Base-by-base conservation (phyloP, 2,113 vertebrate genomes). In the Microcebus ravelobensis region DNA sequence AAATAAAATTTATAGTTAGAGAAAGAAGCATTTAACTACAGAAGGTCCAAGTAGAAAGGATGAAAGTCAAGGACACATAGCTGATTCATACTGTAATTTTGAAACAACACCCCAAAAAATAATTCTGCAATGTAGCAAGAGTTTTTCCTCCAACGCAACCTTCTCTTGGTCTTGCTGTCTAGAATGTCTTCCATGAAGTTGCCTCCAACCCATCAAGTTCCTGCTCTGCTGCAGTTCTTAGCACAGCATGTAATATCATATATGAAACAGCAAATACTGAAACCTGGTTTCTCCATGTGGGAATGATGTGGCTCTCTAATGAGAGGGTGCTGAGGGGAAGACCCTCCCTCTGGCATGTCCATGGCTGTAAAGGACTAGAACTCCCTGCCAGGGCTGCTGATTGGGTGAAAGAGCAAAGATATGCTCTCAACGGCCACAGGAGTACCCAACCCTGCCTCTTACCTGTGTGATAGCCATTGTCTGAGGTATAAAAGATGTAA, bases 401-500 rank as follows among this genome's bases (percentile, higher is more conserved):
- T 0, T 3, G 6, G 63, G 36, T 36, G 39, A 74, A 36, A 27
- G 5, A 27, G 7, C 34, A 74, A 61, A 90, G 71, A 29, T 36
- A 50, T 11, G 21, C 2, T 59, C 31, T 50, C 23, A 6, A 57
- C 55, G 31, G 18, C 42, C 57, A 67, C 5, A 21, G 81, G 17
- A 86, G 45, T 1, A 45, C 25, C 50, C 29, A 6, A 4, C 27
- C 8, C 52, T 21, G 48, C 61, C 31, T 18, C 77, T 83, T 97
- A 99, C 99, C 99, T 91, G 99, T 99, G 97, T 99, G 99, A 98
- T 99, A 99, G 90, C 99, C 99, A 9, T 99, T 99, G 97, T 99
- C 99, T 11, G 99, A 99, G 25, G 99, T 99, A 84, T 99, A 99
- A 92, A 99, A 99, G 97, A 99, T 98, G 94, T 99, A 99, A 0